Conservation (phyloP, 2,888 invertebrate species). For the Yponomeuta plumbellus region DNA sequence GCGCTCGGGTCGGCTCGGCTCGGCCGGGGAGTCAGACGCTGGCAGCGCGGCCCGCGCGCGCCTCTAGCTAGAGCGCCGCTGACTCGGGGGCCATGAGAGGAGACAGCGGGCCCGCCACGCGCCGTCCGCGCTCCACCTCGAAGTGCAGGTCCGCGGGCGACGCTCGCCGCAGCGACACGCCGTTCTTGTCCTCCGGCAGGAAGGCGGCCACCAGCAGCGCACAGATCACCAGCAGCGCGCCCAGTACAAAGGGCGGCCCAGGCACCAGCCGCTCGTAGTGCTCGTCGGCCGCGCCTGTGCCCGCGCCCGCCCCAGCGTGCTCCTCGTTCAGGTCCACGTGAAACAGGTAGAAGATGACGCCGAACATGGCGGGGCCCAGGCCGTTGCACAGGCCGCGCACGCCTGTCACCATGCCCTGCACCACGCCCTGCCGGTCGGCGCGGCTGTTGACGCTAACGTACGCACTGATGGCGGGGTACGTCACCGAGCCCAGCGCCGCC, state of each 20-base stretch:
- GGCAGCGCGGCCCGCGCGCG: constrained; percentile 59
- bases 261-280: constrained; percentile 86
- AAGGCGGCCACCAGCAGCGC: constrained; percentile 95
- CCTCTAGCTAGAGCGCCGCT: constrained; percentile 80
- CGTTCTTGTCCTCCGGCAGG: constrained; percentile 81
- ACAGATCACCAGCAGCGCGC: constrained; percentile 96
- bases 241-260: constrained; percentile 99
- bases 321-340: constrained; percentile 97
- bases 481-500: constrained; percentile 96
- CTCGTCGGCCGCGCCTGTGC: constrained; percentile 60
- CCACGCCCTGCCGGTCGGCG: constrained; percentile 97
- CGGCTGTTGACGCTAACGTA: constrained; percentile 98
- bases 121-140: constrained; percentile 87
- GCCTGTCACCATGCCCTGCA: constrained; percentile 99
- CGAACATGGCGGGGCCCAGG: constrained; percentile 98
- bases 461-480: constrained; percentile 99
- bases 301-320: constrained; percentile 45
- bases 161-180: constrained; percentile 57
- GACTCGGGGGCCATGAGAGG: constrained; percentile 88
- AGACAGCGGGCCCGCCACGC: constrained; percentile 85
- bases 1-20: not conserved
- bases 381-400: constrained; percentile 99
- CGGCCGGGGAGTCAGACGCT: constrained; percentile 54
- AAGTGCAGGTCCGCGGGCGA: constrained; percentile 86
- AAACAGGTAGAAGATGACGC: constrained; percentile 98